A percentile compares a stretch with the other conserved stretches of the same genome.
These are phyloP conservation scores for Lepeophtheirus nordmannii DNA, from an alignment of 2,888 invertebrate genomes.

Conservation along the genomic window DNA sequence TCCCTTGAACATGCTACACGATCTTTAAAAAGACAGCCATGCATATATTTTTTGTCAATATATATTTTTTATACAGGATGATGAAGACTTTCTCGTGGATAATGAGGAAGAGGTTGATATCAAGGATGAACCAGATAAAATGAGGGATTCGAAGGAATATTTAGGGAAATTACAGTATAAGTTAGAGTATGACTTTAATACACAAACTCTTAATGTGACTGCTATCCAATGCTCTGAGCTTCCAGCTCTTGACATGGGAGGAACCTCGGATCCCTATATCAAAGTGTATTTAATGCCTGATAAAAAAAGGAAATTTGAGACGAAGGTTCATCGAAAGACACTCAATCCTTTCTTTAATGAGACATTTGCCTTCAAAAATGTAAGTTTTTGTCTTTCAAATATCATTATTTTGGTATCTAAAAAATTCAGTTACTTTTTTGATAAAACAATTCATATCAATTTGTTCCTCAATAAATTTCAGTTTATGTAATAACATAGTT, in stretches of 20 bases:
- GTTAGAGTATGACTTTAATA: conserved; percentile 31
- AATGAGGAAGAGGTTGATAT: conserved; percentile 24
- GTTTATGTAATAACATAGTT: neutral
- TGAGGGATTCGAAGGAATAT: conserved; percentile 19
- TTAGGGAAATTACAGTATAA: conserved; percentile 25
- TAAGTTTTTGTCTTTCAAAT: neutral
- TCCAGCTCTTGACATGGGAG: conserved; percentile 44
- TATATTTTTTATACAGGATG: neutral
- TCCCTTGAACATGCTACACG: no score
- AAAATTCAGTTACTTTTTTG: no score
- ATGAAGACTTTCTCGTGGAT: conserved; percentile 24
- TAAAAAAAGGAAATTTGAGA: conserved; percentile 75
- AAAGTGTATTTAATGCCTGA: conserved; percentile 72
- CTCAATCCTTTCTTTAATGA: conserved; percentile 97
- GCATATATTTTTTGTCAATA: neutral
- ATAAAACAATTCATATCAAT: neutral
- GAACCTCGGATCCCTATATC: conserved; percentile 44
- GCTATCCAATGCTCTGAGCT: conserved; percentile 44
- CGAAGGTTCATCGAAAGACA: conserved; percentile 93
- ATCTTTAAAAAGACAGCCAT: neutral
- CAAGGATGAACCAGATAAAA: conserved; percentile 20
- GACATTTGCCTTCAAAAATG: conserved; percentile 53
- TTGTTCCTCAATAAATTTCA: neutral
- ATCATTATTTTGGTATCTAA: neutral
- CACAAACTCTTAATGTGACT: conserved; percentile 36